These are phyloP conservation scores for Olivierus martensii DNA, from an alignment of 1,140 invertebrate genomes.

Conservation along the genomic window DNA sequence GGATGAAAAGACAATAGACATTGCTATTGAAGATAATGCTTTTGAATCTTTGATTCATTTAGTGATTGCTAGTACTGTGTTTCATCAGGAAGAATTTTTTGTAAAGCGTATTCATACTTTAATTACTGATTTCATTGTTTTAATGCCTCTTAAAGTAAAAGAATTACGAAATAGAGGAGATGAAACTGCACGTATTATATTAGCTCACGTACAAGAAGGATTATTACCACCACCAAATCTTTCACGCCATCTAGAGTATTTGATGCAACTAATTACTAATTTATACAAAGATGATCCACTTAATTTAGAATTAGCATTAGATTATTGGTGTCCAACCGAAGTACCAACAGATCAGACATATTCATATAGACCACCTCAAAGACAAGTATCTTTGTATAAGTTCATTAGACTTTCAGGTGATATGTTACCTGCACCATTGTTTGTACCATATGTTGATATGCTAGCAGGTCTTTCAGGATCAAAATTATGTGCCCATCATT, in stretches of 20 bases:
- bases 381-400: conserved; percentile 59
- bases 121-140: conserved; percentile 80
- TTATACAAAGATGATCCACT: conserved; percentile 62
- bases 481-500: conserved; percentile 53
- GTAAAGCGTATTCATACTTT: conserved; percentile 66
- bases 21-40: conserved; percentile 60
- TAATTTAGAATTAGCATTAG: conserved; percentile 51
- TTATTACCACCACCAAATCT: conserved; percentile 57
- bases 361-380: conserved; percentile 26
- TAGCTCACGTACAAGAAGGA: conserved; percentile 59
- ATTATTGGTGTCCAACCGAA: conserved; percentile 68
- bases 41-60: conserved; percentile 61
- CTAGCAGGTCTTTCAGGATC: conserved; percentile 63
- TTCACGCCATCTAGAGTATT: conserved; percentile 65
- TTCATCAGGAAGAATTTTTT: conserved; percentile 64
- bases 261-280: conserved; percentile 59
- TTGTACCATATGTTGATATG: conserved; percentile 76
- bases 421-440: conserved; percentile 65
- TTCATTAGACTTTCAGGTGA: conserved; percentile 78
- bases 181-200: conserved; percentile 67
- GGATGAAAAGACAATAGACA: conserved; percentile 57
- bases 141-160: conserved; percentile 79
- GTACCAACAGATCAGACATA: conserved; percentile 3
- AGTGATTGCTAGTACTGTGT: conserved; percentile 50
- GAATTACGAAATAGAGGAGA: conserved; percentile 70